Percentiles rank a stretch among this genome's conserved stretches.
Evolutionary conservation across 2,888 invertebrate genomes (phyloP).

Genomic region (Panorpa germanica): DNA sequence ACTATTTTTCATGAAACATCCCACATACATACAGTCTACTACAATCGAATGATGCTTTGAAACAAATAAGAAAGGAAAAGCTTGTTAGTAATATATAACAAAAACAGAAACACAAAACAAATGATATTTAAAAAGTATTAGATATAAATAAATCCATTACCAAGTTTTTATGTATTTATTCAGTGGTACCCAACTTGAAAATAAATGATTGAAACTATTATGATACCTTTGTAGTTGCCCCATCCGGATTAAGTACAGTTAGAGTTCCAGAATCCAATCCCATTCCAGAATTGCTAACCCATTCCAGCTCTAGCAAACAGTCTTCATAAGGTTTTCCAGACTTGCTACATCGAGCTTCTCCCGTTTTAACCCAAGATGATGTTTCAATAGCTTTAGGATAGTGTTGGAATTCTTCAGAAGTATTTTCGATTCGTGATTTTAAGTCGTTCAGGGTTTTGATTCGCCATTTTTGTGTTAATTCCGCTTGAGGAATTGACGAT

Average conservation of each 20-base stretch:
- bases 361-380: constrained; percentile 71
- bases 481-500: constrained; percentile 31
- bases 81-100: too few species aligned
- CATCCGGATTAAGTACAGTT: constrained; percentile 59
- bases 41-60: too few species aligned
- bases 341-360: constrained; percentile 51
- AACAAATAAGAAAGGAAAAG: too few species aligned
- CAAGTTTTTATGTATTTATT: too few species aligned
- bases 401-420: constrained; percentile 30
- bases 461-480: constrained; percentile 57
- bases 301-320: constrained; percentile 63
- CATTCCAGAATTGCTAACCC: constrained; percentile 44
- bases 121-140: too few species aligned
- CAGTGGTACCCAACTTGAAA: too few species aligned
- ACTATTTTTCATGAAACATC: too few species aligned
- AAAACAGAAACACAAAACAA: too few species aligned
- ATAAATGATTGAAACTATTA: constrained; percentile 28
- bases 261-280: constrained; percentile 52
- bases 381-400: constrained; percentile 68
- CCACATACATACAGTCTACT: too few species aligned
- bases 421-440: constrained; percentile 31
- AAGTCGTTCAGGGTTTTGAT: constrained; percentile 49
- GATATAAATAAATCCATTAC: too few species aligned
- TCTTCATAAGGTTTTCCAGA: constrained; percentile 41
- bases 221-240: constrained; percentile 54